These are phyloP conservation scores for Archips xylosteana DNA, from an alignment of 2,888 invertebrate genomes.

Conservation along the genomic window DNA sequence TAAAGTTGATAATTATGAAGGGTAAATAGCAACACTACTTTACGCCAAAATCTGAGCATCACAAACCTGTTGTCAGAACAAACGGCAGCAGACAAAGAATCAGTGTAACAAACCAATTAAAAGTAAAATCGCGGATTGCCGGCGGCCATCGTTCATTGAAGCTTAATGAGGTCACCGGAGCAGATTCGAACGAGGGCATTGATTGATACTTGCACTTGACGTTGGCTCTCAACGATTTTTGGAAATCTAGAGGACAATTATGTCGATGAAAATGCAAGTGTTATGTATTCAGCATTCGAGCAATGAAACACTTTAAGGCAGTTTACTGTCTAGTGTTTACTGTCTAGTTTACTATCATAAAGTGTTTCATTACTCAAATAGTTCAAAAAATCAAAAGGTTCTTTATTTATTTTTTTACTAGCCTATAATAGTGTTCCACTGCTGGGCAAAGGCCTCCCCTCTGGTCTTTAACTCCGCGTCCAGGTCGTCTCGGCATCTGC, in stretches of 20 bases:
- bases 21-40: too few species aligned
- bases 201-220: slow-evolving; percentile 7
- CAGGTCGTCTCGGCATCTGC: too few species aligned
- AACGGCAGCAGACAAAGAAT: slow-evolving; percentile 19
- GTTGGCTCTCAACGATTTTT: not conserved
- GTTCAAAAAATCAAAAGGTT: too few species aligned
- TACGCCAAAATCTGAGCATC: not conserved
- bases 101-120: slow-evolving; percentile 34
- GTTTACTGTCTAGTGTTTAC: too few species aligned
- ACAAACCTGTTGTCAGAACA: slow-evolving; percentile 3
- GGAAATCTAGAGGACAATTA: not conserved
- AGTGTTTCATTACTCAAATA: too few species aligned
- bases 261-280: not conserved
- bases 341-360: too few species aligned
- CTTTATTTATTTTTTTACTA: too few species aligned
- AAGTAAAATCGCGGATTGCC: slow-evolving; percentile 31
- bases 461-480: too few species aligned
- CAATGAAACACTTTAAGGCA: too few species aligned
- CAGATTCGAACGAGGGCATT: slow-evolving; percentile 7
- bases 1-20: too few species aligned
- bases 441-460: too few species aligned
- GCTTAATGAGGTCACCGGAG: slow-evolving; percentile 2
- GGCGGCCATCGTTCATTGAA: slow-evolving; percentile 9
- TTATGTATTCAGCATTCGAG: not conserved
- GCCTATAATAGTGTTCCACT: too few species aligned